Conservation (phyloP, 2,113 vertebrate genomes). For the Hemiscyllium ocellatum region DNA sequence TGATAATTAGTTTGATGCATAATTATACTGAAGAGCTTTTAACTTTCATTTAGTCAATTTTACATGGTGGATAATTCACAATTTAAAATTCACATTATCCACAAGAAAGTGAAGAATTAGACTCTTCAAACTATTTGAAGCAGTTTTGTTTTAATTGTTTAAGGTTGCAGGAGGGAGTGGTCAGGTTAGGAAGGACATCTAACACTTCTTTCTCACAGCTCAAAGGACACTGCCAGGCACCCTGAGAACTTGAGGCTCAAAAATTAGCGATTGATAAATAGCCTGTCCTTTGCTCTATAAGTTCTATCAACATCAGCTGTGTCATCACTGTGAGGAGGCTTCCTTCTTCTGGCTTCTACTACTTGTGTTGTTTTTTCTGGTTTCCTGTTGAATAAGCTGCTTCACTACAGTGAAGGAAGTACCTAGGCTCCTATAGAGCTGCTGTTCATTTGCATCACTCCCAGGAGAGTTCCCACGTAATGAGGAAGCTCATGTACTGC, state of each 20-base stretch:
- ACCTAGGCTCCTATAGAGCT: conserved; percentile 47
- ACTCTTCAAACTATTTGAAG: not conserved
- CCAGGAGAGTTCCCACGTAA: conserved; percentile 46
- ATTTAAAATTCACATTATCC: not conserved
- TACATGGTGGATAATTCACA: not conserved
- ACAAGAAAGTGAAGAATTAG: not conserved
- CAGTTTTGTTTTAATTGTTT: not conserved
- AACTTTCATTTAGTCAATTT: conserved; percentile 5
- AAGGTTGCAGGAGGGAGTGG: not conserved
- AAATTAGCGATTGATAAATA: conserved; percentile 46
- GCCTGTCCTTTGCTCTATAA: not conserved
- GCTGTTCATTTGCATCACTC: conserved; percentile 50
- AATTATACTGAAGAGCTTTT: conserved; percentile 20
- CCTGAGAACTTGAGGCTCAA: conserved; percentile 43
- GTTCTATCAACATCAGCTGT: conserved; percentile 36
- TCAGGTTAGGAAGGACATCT: conserved; percentile 39
- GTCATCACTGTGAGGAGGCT: conserved; percentile 47
- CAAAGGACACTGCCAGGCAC: conserved; percentile 48
- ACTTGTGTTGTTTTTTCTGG: conserved; percentile 59
- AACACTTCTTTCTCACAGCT: conserved; percentile 46
- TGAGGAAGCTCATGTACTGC: conserved; percentile 50
- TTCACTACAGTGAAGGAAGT: conserved; percentile 48
- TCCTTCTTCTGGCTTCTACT: conserved; percentile 49
- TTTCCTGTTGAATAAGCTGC: conserved; percentile 71
- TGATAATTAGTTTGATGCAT: conserved; percentile 17